Conservation (phyloP, 2,797 vertebrate genomes). For the Nothura maculosa region DNA sequence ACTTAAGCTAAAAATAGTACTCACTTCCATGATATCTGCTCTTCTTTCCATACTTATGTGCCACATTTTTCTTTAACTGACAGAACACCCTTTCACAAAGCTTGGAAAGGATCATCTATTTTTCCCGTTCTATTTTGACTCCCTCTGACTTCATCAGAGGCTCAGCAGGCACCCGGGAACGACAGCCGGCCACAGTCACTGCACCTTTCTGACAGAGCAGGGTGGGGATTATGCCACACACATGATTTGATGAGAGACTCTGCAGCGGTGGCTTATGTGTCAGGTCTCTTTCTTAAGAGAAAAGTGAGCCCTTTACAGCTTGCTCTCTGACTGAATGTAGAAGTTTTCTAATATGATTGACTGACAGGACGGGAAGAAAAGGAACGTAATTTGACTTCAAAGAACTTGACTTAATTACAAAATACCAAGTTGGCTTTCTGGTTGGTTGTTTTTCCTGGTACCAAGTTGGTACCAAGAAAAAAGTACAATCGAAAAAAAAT, state of each 20-base stretch:
- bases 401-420: neutral
- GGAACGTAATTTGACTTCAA: neutral
- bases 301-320: neutral
- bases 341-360: conserved; percentile 10
- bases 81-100: neutral
- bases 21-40: neutral
- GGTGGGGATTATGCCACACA: conserved; percentile 15
- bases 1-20: neutral
- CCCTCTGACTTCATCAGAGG: conserved; percentile 7
- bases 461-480: neutral
- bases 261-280: neutral
- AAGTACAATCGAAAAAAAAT: neutral
- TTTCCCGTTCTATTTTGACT: conserved; percentile 38
- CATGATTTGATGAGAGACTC: conserved; percentile 20
- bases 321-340: neutral
- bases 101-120: conserved; percentile 4
- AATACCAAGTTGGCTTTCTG: neutral
- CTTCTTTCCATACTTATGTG: neutral
- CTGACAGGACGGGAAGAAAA: neutral
- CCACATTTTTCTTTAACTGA: neutral
- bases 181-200: neutral
- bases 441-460: too few relatives aligned
- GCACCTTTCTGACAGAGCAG: neutral
- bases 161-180: neutral
- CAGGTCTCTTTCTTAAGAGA: neutral